Base-by-base conservation (phyloP, 2,113 vertebrate species). In the Danionella cerebrum region DNA sequence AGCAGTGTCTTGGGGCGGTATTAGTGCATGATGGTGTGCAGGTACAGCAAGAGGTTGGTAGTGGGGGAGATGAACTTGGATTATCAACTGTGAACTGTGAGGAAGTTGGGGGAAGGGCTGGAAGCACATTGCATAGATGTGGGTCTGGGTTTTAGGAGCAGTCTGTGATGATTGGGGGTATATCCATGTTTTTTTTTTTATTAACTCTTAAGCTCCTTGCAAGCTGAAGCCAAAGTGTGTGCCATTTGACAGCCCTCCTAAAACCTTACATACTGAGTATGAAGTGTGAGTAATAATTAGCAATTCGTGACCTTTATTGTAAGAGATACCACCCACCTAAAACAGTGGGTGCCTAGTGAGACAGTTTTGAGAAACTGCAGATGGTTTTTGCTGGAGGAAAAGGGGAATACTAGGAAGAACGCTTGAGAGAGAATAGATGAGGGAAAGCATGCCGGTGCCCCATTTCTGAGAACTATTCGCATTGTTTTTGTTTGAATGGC, bases 21-120 rank as follows among this genome's bases (percentile, higher is more conserved):
- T 72, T 72, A 65, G 71, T 65, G 14, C 33, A 75, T 84, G 84
- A 87, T 78, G 80, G 84, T 87, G 82, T 84, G 83, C 86, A 88
- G 84, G 83, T 85, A 83, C 76, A 77, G 77, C 62, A 67, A 25
- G 59, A 62, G 51, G 54, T 54, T 11, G 41, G 35, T 21, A 24
- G 77, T 60, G 16, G 9, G 33, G 54, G 69, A 68, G 54, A 31
- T 63, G 74, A 67, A 33, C 53, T 75, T 71, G 47, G 71, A 70
- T 77, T 74, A 69, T 84, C 82, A 78, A 65, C 75, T 74, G 63
- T 55, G 58, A 78, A 80, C 78, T 77, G 41, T 67, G 66, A 78
- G 78, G 70, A 80, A 76, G 16, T 59, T 21, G 19, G 24, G 36
- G 25, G 62, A 19, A 8, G 25, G 22, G 6, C n/a, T n/a, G n/a